These are phyloP conservation scores for Zaprionus bogoriensis DNA, from an alignment of 2,888 invertebrate species.

Conservation along the genomic window DNA sequence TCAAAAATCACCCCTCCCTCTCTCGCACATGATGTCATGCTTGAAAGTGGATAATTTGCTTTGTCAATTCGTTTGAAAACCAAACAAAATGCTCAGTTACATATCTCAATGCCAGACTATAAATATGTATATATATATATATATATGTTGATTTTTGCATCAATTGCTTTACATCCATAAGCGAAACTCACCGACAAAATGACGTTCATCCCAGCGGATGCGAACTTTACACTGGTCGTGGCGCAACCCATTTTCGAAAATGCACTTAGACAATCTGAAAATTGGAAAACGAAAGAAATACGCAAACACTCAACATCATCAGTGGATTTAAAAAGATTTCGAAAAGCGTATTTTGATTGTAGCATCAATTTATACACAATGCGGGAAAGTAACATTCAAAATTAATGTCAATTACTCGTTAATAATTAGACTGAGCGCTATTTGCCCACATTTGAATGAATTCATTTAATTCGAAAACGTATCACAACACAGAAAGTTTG, in stretches of 20 bases:
- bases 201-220: constrained; percentile 71
- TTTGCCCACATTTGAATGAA: not conserved
- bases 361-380: too few relatives aligned
- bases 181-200: constrained; percentile 78
- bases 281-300: not conserved
- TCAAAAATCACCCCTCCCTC: constrained; percentile 22
- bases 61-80: constrained; percentile 21
- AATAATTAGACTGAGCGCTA: constrained; percentile 29
- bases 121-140: not conserved
- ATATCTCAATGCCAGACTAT: not conserved
- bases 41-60: constrained; percentile 27
- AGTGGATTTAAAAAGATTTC: too few relatives aligned
- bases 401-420: constrained; percentile 18
- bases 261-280: constrained; percentile 19
- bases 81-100: constrained; percentile 18
- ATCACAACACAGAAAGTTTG: constrained; percentile 48
- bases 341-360: not conserved
- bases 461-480: constrained; percentile 4
- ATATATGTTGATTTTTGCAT: not conserved
- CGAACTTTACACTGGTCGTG: constrained; percentile 75
- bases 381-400: not conserved
- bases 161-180: not conserved
- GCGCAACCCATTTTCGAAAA: constrained; percentile 74
- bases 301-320: not conserved
- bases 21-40: constrained; percentile 44